Evolutionary conservation across 1,140 invertebrate species (phyloP), one percentile per base, ranked within the genome.

Genomic region (Drosophila jambulina): DNA sequence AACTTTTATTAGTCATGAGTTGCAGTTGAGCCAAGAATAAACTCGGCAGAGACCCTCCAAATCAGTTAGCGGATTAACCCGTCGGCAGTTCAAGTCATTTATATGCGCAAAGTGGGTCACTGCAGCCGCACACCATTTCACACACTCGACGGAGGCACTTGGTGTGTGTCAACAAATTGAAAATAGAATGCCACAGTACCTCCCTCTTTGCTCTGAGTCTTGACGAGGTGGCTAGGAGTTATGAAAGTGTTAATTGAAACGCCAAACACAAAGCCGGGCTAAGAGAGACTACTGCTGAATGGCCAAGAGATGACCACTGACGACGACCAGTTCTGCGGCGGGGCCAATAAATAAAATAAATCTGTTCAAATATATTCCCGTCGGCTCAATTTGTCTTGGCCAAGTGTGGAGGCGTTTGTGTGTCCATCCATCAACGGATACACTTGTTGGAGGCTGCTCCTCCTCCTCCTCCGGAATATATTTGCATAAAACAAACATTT

Each of bases 171-270:
- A 80, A 84, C 80, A 84, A 75, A 79, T 75, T 70, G 45, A 68
- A 83, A 79, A 83, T 84, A 84, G 71, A 84, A 83, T 80, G 72
- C 29, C 45, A 46, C 54, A 80, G 42, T 48, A 58, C 57, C 58
- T 34, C 25, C 65, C 60, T 70, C 67, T 76, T 78, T 13, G n/a
- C 49, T n/a, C 8, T 10, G 51, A 10, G 51, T n/a, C 51, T 32
- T 38, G 75, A 62, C 76, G 61, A 65, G 59, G 34, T 67, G 76
- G 60, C 43, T 74, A 67, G 65, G 65, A 79, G 77, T 80, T 78
- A 72, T 70, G 56, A 83, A 81, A 78, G 85, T 90, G 85, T 72
- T 90, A 88, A 88, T 74, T 90, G 82, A 60, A 62, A 85, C 53
- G 32, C 49, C 59, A 88, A 56, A 38, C 63, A 78, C 62, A 78